phyloP scores from a whole-genome alignment of 2,888 invertebrate species.

The Linyphia triangularis region DNA sequence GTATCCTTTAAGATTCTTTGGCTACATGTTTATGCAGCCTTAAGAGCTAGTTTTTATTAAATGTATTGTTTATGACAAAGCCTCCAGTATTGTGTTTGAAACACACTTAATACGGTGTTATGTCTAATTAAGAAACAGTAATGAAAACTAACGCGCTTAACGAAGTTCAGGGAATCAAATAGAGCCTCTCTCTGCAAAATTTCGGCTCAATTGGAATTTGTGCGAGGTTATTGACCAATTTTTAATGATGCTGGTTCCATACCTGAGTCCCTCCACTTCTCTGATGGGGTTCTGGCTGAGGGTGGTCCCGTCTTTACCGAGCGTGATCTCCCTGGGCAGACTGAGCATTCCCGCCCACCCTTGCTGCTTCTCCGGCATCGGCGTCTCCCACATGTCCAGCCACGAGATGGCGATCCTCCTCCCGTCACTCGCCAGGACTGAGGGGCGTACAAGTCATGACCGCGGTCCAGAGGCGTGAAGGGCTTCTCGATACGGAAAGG shows the following conservation, averaged over 20 bases:
- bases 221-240: too few species aligned
- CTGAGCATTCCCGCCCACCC: constrained; percentile 5
- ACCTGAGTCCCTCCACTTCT: not conserved
- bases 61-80: too few species aligned
- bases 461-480: constrained; percentile 1
- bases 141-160: too few species aligned
- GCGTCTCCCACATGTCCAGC: constrained; percentile 17
- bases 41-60: too few species aligned
- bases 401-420: not conserved
- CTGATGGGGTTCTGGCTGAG: not conserved
- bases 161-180: too few species aligned
- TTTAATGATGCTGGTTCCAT: not conserved
- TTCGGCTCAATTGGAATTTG: too few species aligned
- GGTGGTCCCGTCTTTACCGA: not conserved
- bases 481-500: not conserved
- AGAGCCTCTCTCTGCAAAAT: too few species aligned
- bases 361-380: not conserved
- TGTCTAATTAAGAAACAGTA: too few species aligned
- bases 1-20: too few species aligned
- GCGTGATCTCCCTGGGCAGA: not conserved
- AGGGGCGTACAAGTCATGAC: constrained; percentile 19
- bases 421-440: not conserved
- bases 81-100: too few species aligned
- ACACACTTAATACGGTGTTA: too few species aligned
- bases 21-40: too few species aligned